Conservation (phyloP, 2,888 invertebrate species). For the Drosophila gaucha region DNA sequence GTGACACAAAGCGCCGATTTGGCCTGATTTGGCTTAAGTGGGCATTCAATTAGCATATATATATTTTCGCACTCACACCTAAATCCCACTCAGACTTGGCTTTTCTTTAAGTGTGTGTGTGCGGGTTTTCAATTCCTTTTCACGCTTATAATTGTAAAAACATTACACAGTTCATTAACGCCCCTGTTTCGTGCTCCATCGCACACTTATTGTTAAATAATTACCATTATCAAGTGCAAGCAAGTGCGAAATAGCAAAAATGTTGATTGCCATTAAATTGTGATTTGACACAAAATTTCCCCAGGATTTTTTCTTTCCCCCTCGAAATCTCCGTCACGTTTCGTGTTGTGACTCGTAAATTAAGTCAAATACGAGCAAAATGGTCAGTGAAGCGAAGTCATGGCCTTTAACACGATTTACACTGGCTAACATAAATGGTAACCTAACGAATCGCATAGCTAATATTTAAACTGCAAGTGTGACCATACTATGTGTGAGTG, state of each 20-base stretch:
- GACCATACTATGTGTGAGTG: neutral
- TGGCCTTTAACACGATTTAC: constrained; percentile 21
- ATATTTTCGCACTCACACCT: constrained; percentile 7
- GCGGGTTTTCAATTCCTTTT: neutral
- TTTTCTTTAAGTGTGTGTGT: neutral
- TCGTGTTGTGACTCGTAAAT: constrained; percentile 44
- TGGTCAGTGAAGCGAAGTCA: constrained; percentile 45
- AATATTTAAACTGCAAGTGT: neutral
- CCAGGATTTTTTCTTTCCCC: neutral
- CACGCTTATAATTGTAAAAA: constrained; percentile 47
- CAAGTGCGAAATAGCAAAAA: constrained; percentile 64
- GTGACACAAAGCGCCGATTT: constrained; percentile 63
- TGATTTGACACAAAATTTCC: constrained; percentile 55
- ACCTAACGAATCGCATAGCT: neutral
- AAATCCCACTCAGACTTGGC: neutral
- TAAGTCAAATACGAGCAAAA: constrained; percentile 52
- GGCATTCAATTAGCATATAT: constrained; percentile 72
- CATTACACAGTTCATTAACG: constrained; percentile 73
- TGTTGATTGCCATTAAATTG: constrained; percentile 68
- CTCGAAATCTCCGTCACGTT: neutral
- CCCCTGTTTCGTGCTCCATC: constrained; percentile 59
- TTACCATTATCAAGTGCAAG: constrained; percentile 75
- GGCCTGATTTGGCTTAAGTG: constrained; percentile 62
- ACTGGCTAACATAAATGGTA: constrained; percentile 22
- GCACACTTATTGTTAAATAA: constrained; percentile 72